phyloP scores from a whole-genome alignment of 2,888 invertebrate species.

The Drosophila acutilabella region DNA sequence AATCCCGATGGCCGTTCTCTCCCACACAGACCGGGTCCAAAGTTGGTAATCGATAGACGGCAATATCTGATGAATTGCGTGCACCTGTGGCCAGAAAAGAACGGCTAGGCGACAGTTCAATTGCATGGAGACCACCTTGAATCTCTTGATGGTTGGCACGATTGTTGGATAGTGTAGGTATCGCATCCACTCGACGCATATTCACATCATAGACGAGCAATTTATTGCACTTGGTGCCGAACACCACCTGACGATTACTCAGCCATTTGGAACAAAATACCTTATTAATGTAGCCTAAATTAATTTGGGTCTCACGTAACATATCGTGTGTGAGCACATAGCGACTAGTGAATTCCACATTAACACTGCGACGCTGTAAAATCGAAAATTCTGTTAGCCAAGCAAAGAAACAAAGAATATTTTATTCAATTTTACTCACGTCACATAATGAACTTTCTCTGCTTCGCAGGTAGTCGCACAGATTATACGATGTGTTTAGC shows the following conservation, averaged over 20 bases:
- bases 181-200: constrained; percentile 93
- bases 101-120: constrained; percentile 96
- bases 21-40: constrained; percentile 97
- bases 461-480: constrained; percentile 93
- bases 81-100: constrained; percentile 96
- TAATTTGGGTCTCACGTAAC: constrained; percentile 93
- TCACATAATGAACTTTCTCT: constrained; percentile 91
- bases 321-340: constrained; percentile 96
- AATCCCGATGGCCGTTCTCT: constrained; percentile 95
- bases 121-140: constrained; percentile 96
- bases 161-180: constrained; percentile 92
- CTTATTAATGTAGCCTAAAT: constrained; percentile 94
- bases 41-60: constrained; percentile 94
- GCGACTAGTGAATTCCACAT: constrained; percentile 92
- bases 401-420: background rate
- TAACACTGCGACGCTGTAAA: constrained; percentile 87
- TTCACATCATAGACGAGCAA: constrained; percentile 96
- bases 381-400: background rate
- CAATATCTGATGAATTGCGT: constrained; percentile 95
- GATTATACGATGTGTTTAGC: constrained; percentile 92
- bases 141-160: constrained; percentile 85
- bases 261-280: constrained; percentile 98
- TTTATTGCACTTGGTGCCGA: constrained; percentile 99
- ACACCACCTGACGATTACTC: constrained; percentile 96
- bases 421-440: constrained; percentile 81